Evolutionary conservation across 2,888 invertebrate species (phyloP), one percentile per base, ranked within the genome.

Genomic region (Anagyrus pseudococci): DNA sequence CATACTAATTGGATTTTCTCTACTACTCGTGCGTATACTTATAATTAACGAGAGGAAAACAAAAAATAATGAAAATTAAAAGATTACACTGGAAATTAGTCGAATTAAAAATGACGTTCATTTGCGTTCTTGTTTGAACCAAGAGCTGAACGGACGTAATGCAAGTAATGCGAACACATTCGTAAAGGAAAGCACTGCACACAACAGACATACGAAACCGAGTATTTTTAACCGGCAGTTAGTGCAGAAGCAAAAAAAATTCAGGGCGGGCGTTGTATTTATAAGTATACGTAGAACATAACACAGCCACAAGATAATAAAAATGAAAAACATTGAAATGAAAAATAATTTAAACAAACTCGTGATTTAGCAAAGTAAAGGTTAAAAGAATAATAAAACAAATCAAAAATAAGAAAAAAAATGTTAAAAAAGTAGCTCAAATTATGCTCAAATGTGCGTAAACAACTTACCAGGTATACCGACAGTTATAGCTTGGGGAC

Each of bases 401-500:
- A 20, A 1, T 4, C 33, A 10, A 29, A 33, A 22, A 26, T 29
- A 17, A 15, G 19, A 43, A 44, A 26, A 25, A 56, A 37, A 37
- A 56, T 19, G 37, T 1, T 29, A 50, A 43, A 41, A 43, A 17
- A n/a, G n/a, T n/a, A n/a, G n/a, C n/a, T n/a, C n/a, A 23, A 10
- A 46, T 22, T 23, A 23, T 13, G n/a, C 17, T 26, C 15, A 4
- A 26, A 26, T 7, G 17, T 17, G 37, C 10, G 3, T 1, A 44
- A 20, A 46, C 22, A 22, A 57, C 73, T 76, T 67, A 81, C 81
- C 79, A 23, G 80, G 78, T 57, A 80, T 73, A 50, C 75, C 43
- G 22, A 75, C 73, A 50, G 72, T 75, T 17, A 74, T 65, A 6
- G 74, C 73, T 46, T 74, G 75, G 0, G 73, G 61, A 4, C 79